Percentiles rank a stretch among this genome's conserved stretches.
Evolutionary conservation across 2,113 vertebrate species (phyloP).

Genomic region (Callaeas wilsoni): DNA sequence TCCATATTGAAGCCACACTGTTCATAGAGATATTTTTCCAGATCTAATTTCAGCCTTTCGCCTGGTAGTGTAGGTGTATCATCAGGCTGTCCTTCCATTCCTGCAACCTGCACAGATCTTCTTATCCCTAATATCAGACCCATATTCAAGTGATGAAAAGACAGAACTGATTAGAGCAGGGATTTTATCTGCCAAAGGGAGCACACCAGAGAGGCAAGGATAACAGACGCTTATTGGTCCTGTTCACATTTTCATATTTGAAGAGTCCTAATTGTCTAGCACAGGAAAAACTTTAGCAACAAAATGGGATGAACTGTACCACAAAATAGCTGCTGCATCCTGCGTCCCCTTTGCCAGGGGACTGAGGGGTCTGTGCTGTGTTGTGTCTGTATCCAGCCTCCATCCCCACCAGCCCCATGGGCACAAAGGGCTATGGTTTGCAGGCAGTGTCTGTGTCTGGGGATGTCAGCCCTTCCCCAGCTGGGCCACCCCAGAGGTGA

Average conservation of each 20-base stretch:
- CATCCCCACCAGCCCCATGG: accelerated
- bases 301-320: not conserved
- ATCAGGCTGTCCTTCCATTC: not conserved
- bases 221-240: not conserved
- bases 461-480: accelerated
- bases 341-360: not conserved
- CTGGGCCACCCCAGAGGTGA: accelerated
- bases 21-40: not conserved
- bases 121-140: not conserved
- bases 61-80: not conserved
- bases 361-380: not conserved
- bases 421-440: not conserved
- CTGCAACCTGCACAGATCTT: not conserved
- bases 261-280: not conserved
- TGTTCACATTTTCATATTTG: not conserved
- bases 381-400: accelerated
- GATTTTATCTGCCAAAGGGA: not conserved
- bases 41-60: not conserved
- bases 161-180: not conserved
- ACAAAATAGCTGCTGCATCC: not conserved
- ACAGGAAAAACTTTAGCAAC: not conserved
- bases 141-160: not conserved
- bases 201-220: not conserved
- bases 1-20: not conserved
- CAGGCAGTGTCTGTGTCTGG: accelerated